A percentile compares a stretch with the other conserved stretches of the same genome.
Evolutionary conservation across 2,888 invertebrate genomes (phyloP).

Genomic region (Scelioninae gen. 2): DNA sequence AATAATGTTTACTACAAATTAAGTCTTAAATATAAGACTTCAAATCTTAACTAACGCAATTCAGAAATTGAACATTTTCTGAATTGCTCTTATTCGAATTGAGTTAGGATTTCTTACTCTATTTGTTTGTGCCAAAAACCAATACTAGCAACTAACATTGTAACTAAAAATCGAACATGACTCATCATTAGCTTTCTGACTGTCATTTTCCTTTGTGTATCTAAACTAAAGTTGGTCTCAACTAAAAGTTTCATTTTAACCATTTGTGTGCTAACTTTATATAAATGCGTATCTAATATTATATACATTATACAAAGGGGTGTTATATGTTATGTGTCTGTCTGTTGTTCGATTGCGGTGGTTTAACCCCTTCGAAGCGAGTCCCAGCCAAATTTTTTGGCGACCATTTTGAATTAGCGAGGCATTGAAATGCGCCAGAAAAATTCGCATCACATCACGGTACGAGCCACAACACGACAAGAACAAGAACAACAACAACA

Average conservation of each 20-base stretch:
- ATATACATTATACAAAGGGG: constrained; percentile 43
- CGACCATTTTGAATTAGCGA: constrained; percentile 16
- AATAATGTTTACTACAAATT: too few species aligned
- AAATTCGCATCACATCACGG: constrained; percentile 25
- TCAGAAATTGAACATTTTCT: too few species aligned
- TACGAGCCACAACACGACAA: constrained; percentile 49
- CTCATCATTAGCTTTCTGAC: constrained; percentile 45
- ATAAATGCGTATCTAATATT: constrained; percentile 46
- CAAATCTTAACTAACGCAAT: too few species aligned
- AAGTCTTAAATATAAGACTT: too few species aligned
- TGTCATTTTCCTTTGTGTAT: constrained; percentile 17
- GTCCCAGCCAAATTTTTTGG: constrained; percentile 57
- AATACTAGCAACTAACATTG: constrained; percentile 12
- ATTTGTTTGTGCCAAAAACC: constrained; percentile 29
- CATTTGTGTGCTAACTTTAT: constrained; percentile 48
- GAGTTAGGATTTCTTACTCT: constrained; percentile 11
- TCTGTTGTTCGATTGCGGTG: constrained; percentile 63
- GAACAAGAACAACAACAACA: constrained; percentile 56
- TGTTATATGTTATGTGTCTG: constrained; percentile 69
- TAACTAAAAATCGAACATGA: constrained; percentile 26
- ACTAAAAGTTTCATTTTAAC: constrained; percentile 29
- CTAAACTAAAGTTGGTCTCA: constrained; percentile 21
- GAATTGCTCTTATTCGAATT: constrained; percentile 15
- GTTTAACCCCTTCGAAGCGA: constrained; percentile 54
- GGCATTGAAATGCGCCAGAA: constrained; percentile 23